Evolutionary conservation across 2,888 invertebrate genomes (phyloP).

Genomic region (Didymodactylos carnosus): DNA sequence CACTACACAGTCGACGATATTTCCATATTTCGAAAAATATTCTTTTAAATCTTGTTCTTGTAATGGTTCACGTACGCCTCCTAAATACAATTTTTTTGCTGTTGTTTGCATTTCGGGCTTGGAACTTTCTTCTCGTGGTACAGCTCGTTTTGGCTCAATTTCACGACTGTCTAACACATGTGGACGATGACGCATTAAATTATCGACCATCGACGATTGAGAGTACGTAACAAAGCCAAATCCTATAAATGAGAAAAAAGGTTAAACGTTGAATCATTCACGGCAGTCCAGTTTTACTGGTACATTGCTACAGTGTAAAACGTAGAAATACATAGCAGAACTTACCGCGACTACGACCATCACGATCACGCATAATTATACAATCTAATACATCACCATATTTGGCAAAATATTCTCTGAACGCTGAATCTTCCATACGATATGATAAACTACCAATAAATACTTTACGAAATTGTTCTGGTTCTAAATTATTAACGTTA

Average conservation of each 20-base stretch:
- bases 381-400: conserved; percentile 5
- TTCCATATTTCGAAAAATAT: conserved; percentile 46
- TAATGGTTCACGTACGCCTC: conserved; percentile 73
- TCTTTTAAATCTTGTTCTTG: conserved; percentile 59
- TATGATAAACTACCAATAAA: conserved; percentile 13
- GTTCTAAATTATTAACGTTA: background rate
- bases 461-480: conserved; percentile 14
- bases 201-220: conserved; percentile 80
- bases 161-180: conserved; percentile 79
- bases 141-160: conserved; percentile 83
- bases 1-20: conserved; percentile 58
- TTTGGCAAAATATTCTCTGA: conserved; percentile 9
- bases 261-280: too few species aligned
- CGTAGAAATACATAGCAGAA: too few species aligned
- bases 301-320: too few species aligned
- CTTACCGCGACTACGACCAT: conserved; percentile 57
- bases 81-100: conserved; percentile 80
- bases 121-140: conserved; percentile 40
- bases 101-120: conserved; percentile 68
- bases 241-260: too few species aligned
- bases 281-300: too few species aligned
- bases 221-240: conserved; percentile 96
- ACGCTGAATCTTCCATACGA: conserved; percentile 7
- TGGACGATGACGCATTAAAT: conserved; percentile 59
- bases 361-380: conserved; percentile 6